Base-by-base conservation (phyloP, 2,113 vertebrate species). In the Riparia riparia region DNA sequence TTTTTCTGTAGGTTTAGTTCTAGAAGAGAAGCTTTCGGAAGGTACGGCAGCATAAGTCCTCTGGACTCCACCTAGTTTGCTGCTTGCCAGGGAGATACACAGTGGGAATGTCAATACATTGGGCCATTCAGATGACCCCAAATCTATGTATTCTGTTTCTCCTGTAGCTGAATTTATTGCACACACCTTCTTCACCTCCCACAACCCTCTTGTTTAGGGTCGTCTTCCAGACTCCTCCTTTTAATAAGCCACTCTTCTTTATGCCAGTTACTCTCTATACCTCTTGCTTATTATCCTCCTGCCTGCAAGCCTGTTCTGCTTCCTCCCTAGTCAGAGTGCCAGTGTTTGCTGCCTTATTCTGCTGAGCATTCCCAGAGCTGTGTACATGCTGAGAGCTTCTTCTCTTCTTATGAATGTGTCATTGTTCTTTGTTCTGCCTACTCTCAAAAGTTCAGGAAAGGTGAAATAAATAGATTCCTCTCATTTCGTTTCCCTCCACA, bases 1-100 rank as follows among this genome's bases (percentile, higher is more conserved):
- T 86, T 61, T 94, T 87, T 39, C 71, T 71, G 82, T 53, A 89
- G 44, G 19, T 73, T 80, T 89, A 54, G 17, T 20, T 79, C 44
- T 85, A 25, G 11, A 8, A 54, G 42, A 86, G 45, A 63, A 84
- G 11, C 57, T 82, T 63, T 63, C 14, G 45, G 61, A 85, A 85
- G 25, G 19, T 49, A 42, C 49, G 19, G 45, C 56, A 71, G 10
- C 3, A 0, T 26, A 49, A 22, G 10, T 66, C 56, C 14, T 81
- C 29, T 71, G 56, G 17, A 69, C 17, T 69, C 41, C 4, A 10
- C 51, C 10, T 72, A 13, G 37, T 78, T 77, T 50, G 26, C 60
- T 81, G 45, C 25, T 89, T 70, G 22, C 39, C 34, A 50, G 31
- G 22, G 0, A 1, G 14, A 42, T n/a, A 32, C 42, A 28, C 32